These are phyloP conservation scores for Drosophila nigricruria DNA, from an alignment of 2,888 invertebrate genomes.

Conservation along the genomic window DNA sequence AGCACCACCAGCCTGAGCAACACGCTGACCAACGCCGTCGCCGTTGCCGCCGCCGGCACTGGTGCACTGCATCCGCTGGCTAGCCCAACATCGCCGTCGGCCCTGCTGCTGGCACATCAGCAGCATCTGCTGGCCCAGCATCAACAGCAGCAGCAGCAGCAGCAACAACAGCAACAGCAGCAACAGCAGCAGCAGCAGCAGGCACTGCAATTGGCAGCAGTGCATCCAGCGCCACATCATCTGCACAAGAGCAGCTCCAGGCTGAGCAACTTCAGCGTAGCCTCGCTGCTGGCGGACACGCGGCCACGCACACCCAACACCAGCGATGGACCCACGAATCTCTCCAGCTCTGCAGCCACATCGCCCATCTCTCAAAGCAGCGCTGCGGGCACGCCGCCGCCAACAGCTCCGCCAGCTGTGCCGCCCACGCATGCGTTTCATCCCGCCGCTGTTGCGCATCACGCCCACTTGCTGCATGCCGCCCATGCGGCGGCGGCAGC, in stretches of 20 bases:
- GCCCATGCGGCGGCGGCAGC: conserved; percentile 80
- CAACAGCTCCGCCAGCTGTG: conserved; percentile 38
- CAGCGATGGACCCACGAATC: conserved; percentile 82
- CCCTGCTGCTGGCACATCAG: conserved; percentile 78
- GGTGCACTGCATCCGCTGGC: conserved; percentile 71
- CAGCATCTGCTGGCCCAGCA: conserved; percentile 71
- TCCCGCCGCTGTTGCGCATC: conserved; percentile 82
- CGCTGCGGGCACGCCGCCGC: conserved; percentile 73
- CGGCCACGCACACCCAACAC: conserved; percentile 86
- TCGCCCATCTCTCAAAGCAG: conserved; percentile 81
- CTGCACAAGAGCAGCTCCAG: conserved; percentile 87
- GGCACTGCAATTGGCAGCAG: conserved; percentile 73
- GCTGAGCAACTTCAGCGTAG: conserved; percentile 93
- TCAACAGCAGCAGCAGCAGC: conserved; percentile 77
- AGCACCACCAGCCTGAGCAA: conserved; percentile 46
- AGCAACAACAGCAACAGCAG: conserved; percentile 74
- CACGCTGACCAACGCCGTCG: conserved; percentile 40
- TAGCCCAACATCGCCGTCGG: conserved; percentile 81
- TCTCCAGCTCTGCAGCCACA: conserved; percentile 82
- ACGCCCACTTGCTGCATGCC: conserved; percentile 82
- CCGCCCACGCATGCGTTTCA: conserved; percentile 66
- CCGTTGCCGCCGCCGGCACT: conserved; percentile 77
- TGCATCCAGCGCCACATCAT: conserved; percentile 78
- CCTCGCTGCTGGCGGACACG: conserved; percentile 93
- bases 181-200: conserved; percentile 73